Base-by-base conservation (phyloP, 2,888 invertebrate genomes). In the Choreutis nemorana region DNA sequence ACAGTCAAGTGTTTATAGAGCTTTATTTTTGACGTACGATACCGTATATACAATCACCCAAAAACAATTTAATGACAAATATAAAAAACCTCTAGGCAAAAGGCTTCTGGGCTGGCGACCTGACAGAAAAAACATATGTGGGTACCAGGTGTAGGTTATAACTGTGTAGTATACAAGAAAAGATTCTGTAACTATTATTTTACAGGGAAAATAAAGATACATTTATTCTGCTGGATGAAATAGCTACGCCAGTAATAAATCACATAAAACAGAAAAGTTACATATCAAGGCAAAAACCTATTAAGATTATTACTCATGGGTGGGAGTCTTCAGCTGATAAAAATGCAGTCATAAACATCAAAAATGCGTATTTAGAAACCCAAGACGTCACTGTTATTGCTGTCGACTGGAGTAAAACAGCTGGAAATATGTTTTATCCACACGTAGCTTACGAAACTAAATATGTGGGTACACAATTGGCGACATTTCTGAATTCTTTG, bases 271-370 rank as follows among this genome's bases (percentile, higher is more conserved):
- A 3, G 14, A 41, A 4, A 36, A 44, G 7, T 41, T 52, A n/a
- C n/a, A n/a, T n/a, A n/a, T 32, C 41, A 5, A 36, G n/a, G 35
- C 4, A 31, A n/a, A n/a, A 29, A 29, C 50, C 65, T 4, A 55
- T 75, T 2, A 81, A 81, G 54, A 51, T 81, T 21, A 49, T 82
- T n/a, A 78, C 80, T 1, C 82, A 82, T 34, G 70, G 70, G 4
- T 82, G 80, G 80, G 56, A 55, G 45, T 80, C 81, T 1, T 60
- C 63, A 14, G 70, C 61, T 1, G 53, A 60, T 20, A 49, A 49
- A 25, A 42, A 55, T 22, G 52, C 60, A 4, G 66, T 71, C 22
- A 36, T 55, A 2, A 30, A 35, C 5, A 65, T 81, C 7, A 79
- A 67, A 43, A 43, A 77, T 34, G 67, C 68, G 2, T 81, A 73